phyloP scores from a whole-genome alignment of 2,888 invertebrate genomes.

The Hololepta plana region DNA sequence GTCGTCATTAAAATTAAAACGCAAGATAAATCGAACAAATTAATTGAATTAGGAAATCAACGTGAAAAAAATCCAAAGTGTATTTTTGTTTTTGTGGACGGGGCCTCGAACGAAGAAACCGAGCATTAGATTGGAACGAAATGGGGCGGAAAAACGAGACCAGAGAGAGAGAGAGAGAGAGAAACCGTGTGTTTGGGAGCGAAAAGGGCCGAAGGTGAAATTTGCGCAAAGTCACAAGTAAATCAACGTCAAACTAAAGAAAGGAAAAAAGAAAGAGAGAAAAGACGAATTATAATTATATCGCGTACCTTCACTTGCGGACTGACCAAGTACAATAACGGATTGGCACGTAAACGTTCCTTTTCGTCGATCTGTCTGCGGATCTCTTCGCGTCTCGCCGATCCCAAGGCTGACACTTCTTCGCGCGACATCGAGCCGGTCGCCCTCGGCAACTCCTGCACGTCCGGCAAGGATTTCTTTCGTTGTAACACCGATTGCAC shows the following conservation, averaged over 20 bases:
- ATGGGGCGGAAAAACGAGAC: too few relatives aligned
- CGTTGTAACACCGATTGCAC: slow-evolving; percentile 66
- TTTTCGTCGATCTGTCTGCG: slow-evolving; percentile 79
- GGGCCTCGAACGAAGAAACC: too few relatives aligned
- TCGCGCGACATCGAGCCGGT: slow-evolving; percentile 80
- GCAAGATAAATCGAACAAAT: too few relatives aligned
- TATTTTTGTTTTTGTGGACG: too few relatives aligned
- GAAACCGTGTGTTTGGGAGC: too few relatives aligned
- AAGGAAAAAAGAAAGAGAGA: slow-evolving; percentile 5
- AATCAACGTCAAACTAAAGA: too few relatives aligned
- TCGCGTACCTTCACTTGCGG: slow-evolving; percentile 83
- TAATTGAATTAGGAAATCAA: too few relatives aligned
- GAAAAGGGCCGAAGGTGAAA: neutral
- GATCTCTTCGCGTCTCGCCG: slow-evolving; percentile 86
- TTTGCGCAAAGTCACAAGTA: too few relatives aligned
- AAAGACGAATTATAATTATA: neutral
- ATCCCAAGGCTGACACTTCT: slow-evolving; percentile 87
- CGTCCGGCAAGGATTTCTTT: slow-evolving; percentile 95
- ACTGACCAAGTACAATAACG: slow-evolving; percentile 88
- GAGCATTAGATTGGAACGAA: too few relatives aligned
- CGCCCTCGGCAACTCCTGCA: slow-evolving; percentile 65
- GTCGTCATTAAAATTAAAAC: too few relatives aligned
- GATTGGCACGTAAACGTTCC: slow-evolving; percentile 85
- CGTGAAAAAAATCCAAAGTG: too few relatives aligned
- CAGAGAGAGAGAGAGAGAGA: too few relatives aligned